These are phyloP conservation scores for Heloderma charlesbogerti DNA, from an alignment of 2,113 vertebrate genomes.

Conservation along the genomic window DNA sequence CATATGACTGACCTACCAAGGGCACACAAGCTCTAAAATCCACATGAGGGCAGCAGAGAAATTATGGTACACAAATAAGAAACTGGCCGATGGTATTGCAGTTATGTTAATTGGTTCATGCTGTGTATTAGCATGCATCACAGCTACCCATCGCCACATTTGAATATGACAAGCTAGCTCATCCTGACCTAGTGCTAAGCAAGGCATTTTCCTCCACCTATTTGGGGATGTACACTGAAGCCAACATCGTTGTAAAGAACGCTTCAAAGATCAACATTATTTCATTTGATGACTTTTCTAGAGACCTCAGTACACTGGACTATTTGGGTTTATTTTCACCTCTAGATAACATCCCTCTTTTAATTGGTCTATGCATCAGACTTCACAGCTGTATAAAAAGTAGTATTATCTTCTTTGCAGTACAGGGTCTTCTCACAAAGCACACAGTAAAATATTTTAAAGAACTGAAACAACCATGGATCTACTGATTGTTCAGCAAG, in stretches of 20 bases:
- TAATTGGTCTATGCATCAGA: slow-evolving; percentile 31
- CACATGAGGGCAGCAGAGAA: slow-evolving; percentile 12
- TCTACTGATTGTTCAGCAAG: neutral
- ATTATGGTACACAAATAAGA: slow-evolving; percentile 9
- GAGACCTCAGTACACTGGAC: slow-evolving; percentile 1
- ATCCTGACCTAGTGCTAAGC: neutral
- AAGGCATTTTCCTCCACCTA: neutral
- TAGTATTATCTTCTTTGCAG: slow-evolving; percentile 14
- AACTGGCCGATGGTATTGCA: neutral
- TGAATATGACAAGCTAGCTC: neutral
- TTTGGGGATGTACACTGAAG: neutral
- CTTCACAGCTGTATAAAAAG: neutral
- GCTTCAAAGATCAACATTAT: neutral
- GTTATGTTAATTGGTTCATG: slow-evolving; percentile 7
- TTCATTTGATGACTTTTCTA: neutral
- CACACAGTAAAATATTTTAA: neutral
- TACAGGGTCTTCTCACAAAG: neutral
- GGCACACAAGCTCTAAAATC: neutral
- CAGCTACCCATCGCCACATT: neutral
- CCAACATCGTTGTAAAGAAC: neutral
- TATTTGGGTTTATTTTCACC: neutral
- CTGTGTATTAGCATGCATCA: neutral
- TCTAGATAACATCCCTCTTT: slow-evolving; percentile 5
- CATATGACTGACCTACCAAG: slow-evolving; percentile 12
- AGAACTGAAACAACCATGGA: neutral